Conservation (phyloP, 2,113 vertebrate genomes). For the Zosterops hypoxanthus region DNA sequence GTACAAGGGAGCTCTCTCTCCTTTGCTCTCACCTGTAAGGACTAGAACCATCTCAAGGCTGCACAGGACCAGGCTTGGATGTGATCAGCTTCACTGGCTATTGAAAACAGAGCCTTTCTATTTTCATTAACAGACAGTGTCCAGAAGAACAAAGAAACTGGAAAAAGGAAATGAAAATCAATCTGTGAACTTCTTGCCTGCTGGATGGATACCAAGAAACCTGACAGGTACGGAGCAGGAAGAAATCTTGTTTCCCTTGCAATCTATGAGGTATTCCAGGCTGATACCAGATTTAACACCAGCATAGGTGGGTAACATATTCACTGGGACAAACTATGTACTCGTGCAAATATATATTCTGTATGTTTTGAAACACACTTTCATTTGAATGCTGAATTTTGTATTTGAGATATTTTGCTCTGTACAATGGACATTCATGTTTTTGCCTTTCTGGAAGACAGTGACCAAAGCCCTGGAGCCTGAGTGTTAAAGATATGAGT, state of each 20-base stretch:
- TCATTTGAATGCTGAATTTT: neutral
- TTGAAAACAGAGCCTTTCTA: neutral
- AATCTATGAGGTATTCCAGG: neutral
- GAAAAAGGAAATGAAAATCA: neutral
- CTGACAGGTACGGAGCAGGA: neutral
- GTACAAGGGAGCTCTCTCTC: neutral
- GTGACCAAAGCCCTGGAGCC: neutral
- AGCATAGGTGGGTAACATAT: neutral
- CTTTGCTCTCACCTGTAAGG: neutral
- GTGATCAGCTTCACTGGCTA: neutral
- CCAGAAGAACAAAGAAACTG: neutral
- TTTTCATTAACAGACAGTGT: neutral
- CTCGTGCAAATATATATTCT: neutral
- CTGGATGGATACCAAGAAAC: neutral
- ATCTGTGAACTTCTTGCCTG: neutral
- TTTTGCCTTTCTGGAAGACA: neutral
- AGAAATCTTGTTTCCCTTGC: neutral
- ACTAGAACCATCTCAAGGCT: neutral
- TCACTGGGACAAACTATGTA: neutral
- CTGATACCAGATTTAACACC: neutral
- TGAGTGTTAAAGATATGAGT: neutral
- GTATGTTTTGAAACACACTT: neutral
- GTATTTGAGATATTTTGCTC: neutral
- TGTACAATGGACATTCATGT: neutral
- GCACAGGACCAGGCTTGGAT: fast-evolving